Base-by-base conservation (phyloP, 1,140 invertebrate species). In the Chironomus tepperi region DNA sequence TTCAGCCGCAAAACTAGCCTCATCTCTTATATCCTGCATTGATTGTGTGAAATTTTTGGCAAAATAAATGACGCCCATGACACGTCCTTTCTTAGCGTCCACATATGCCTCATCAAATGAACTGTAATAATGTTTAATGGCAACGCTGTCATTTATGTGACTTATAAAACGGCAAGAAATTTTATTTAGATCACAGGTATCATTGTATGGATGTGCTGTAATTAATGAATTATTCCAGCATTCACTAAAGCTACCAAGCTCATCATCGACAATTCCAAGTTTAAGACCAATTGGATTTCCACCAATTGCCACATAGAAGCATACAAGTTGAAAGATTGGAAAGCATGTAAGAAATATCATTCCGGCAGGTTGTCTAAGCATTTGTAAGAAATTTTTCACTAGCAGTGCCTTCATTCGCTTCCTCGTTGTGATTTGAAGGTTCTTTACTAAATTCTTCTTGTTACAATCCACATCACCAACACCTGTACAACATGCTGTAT, bases 271-370 rank as follows among this genome's bases (percentile, higher is more conserved):
- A 0, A 95, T 82, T 0, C 86, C 92, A 15, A 95, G 76, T 2
- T 82, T 81, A 0, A 94, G 83, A 18, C 87, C 84, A 75, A 86
- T 85, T 0, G 91, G 90, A 77, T 93, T 89, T 12, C 86, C 83
- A 1, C 93, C 93, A 65, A 95, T 87, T 2, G 91, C 87, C 5
- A 89, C 77, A 81, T 93, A 90, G 81, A 95, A 94, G 0, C 90
- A 80, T 3, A 87, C 81, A n/a, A 90, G 85, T 84, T 94, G 87
- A 7, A 93, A 78, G 6, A 92, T 83, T 0, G 94, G 93, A 75
- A 95, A 87, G 19, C 92, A 76, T n/a, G 94, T 83, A 19, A 92
- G 87, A 80, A 95, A 95, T 74, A 89, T 76, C 18, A 92, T 80
- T 3, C 89, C 87, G 6, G 87, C 87, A 9, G 88, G 87, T 84